phyloP scores from a whole-genome alignment of 2,797 vertebrate genomes.

The Crax fasciolata region DNA sequence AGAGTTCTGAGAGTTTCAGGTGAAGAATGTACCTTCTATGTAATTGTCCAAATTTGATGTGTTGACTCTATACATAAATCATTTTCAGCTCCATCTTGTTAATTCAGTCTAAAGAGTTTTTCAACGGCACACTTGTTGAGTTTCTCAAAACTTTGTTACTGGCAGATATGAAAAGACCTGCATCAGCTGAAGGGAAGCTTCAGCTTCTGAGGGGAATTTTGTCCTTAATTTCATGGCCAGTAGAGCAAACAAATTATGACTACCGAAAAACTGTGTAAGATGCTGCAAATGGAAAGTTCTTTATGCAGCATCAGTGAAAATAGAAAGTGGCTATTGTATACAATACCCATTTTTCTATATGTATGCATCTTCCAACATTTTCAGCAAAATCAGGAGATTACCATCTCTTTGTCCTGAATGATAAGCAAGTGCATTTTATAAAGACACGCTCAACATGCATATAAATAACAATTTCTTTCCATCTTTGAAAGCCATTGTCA shows the following conservation, averaged over 20 bases:
- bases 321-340: neutral
- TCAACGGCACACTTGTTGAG: neutral
- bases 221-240: neutral
- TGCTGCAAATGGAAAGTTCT: neutral
- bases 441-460: neutral
- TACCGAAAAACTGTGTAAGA: neutral
- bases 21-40: neutral
- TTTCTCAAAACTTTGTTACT: neutral
- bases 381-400: neutral
- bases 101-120: neutral
- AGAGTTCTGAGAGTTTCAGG: neutral
- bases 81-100: neutral
- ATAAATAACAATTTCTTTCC: constrained; percentile 4
- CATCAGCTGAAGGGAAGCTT: neutral
- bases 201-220: neutral
- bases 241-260: neutral
- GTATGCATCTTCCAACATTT: neutral
- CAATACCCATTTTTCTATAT: neutral
- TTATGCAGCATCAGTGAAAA: neutral
- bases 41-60: neutral
- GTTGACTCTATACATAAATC: neutral
- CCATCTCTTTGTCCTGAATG: neutral
- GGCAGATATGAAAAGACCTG: neutral
- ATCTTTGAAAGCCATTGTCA: neutral
- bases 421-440: neutral